Conservation (phyloP, 2,113 vertebrate species). For the Carlito syrichta region DNA sequence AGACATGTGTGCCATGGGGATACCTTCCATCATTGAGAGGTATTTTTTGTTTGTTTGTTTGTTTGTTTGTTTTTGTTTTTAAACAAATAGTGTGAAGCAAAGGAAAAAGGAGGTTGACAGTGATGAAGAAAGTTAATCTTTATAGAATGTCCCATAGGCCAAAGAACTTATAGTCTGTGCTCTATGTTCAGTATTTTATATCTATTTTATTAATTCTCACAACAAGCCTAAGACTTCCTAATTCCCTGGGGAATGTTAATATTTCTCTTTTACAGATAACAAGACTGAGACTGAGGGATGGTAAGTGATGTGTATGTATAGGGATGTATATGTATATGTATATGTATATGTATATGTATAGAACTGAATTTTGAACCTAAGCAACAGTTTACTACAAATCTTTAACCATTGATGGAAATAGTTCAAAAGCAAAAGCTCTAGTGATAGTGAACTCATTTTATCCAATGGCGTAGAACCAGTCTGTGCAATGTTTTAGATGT, state of each 20-base stretch:
- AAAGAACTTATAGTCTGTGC: not conserved
- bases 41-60: not conserved
- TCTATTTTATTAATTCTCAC: slow-evolving; percentile 22
- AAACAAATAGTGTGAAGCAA: not conserved
- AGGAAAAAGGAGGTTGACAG: not conserved
- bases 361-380: not conserved
- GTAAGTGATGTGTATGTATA: not conserved
- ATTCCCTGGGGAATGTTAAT: not conserved
- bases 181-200: not conserved
- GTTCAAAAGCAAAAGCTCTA: not conserved
- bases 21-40: not conserved
- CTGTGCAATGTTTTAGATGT: not conserved
- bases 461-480: not conserved
- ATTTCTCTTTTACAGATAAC: not conserved
- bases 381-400: not conserved
- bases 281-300: not conserved
- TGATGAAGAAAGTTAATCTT: not conserved
- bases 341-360: too few species aligned
- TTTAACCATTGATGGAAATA: not conserved
- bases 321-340: too few species aligned
- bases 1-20: not conserved
- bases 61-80: not conserved
- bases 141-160: not conserved
- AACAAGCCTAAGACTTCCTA: not conserved
- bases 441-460: not conserved